Base-by-base conservation (phyloP, 1,140 invertebrate genomes). In the Galendromus occidentalis region DNA sequence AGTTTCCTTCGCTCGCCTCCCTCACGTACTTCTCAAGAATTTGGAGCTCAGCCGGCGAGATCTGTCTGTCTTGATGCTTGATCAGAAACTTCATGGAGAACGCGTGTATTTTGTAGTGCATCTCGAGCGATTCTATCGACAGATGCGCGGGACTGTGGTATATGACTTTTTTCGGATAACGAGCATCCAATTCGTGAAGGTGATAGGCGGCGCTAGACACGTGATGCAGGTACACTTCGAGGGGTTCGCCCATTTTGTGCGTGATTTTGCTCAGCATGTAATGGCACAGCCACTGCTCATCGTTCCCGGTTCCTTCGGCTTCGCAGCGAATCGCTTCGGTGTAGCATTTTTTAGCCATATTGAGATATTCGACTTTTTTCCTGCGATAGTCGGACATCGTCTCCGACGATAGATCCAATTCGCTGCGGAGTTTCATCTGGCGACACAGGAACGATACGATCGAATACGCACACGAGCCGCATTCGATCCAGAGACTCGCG, bases 241-340 rank as follows among this genome's bases (percentile, higher is more conserved):
- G 83, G 68, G 84, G 79, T 68, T 84, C 81, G 66, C 83, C 82
- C 66, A 81, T 81, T 73, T 92, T 93, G 73, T 92, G 88, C 0
- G 83, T 80, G 51, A 92, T 85, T 81, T 96, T 95, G 0, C 87
- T 91, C 22, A 93, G 77, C 85, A 94, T 91, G 71, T 93, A 94
- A 72, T 89, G 86, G 71, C 87, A 83, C 14, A 92, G 76, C 91
- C 91, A 96, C 51, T 82, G 76, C 72, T 91, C 88, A 71, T 89
- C 86, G 39, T 82, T 79, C 64, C 81, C 79, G n/a, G 71, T 72
- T 29, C 73, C 71, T 17, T 79, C 78, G 66, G 78, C 79, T 55
- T 75, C 71, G 75, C 80, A 70, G 78, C 79, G 71, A 18, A 83
- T 80, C 1, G 86, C 85, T 44, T 80, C 80, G 20, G 78, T 79